phyloP scores from a whole-genome alignment of 2,888 invertebrate species.

The Aromia moschata region DNA sequence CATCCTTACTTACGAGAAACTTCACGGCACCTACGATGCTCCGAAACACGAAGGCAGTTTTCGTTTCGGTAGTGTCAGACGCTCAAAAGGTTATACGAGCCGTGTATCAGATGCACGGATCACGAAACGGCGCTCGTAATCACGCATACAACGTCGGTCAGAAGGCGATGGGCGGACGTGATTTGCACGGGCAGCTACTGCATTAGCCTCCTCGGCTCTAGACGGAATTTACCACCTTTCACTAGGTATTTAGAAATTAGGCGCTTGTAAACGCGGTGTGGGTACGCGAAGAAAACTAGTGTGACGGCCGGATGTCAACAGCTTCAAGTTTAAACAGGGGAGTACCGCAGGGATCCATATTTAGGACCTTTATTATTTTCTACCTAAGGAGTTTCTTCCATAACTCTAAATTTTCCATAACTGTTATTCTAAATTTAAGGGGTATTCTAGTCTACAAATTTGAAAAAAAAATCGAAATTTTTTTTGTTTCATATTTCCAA shows the following conservation, averaged over 20 bases:
- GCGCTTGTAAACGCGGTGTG: background rate
- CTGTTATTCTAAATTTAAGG: too few relatives aligned
- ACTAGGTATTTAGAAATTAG: background rate
- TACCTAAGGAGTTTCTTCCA: too few relatives aligned
- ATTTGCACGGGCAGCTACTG: constrained; percentile 12
- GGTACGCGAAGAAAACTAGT: too few relatives aligned
- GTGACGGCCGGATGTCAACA: too few relatives aligned
- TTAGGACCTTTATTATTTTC: too few relatives aligned
- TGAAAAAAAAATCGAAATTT: too few relatives aligned
- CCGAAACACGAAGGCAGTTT: background rate
- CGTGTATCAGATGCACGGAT: constrained; percentile 29
- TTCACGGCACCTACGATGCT: constrained; percentile 4
- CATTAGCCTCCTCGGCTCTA: background rate
- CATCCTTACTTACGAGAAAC: background rate
- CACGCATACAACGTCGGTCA: constrained; percentile 26
- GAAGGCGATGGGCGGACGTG: constrained; percentile 19
- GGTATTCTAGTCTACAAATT: too few relatives aligned
- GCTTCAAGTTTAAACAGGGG: too few relatives aligned
- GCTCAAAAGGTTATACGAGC: constrained; percentile 6
- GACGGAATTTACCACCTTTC: constrained; percentile 13
- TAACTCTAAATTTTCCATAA: too few relatives aligned
- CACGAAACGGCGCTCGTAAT: constrained; percentile 23
- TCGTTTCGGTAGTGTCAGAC: constrained; percentile 10
- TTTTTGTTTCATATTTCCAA: too few relatives aligned
- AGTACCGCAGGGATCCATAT: too few relatives aligned